phyloP scores from a whole-genome alignment of 2,888 invertebrate genomes.

The Zaprionus obscuricornis region DNA sequence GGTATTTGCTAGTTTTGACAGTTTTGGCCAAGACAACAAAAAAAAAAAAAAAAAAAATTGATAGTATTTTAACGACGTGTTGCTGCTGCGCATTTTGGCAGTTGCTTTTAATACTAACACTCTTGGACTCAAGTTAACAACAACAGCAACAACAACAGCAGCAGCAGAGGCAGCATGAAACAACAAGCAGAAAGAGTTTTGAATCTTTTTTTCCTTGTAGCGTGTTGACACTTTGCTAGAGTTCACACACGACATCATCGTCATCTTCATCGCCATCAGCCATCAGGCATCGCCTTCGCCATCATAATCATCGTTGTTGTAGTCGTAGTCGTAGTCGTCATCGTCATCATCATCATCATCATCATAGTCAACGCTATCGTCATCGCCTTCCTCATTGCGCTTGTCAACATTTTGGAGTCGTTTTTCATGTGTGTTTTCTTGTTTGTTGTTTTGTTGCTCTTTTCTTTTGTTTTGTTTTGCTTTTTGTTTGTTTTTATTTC shows the following conservation, averaged over 20 bases:
- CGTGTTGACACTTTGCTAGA: conserved; percentile 18
- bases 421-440: conserved; percentile 41
- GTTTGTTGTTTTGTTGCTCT: conserved; percentile 6
- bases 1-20: too few species aligned
- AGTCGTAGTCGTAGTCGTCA: conserved; percentile 9
- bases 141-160: background rate
- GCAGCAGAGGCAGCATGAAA: too few species aligned
- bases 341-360: background rate
- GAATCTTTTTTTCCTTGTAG: background rate
- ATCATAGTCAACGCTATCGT: conserved; percentile 5
- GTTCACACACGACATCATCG: conserved; percentile 13
- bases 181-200: background rate
- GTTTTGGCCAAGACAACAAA: too few species aligned
- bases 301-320: conserved; percentile 3
- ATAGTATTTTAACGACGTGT: too few species aligned
- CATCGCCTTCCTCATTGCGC: conserved; percentile 34
- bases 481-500: too few species aligned
- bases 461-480: conserved; percentile 7
- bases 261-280: background rate
- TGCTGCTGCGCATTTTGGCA: background rate
- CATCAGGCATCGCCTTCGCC: background rate
- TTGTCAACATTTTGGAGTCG: conserved; percentile 32
- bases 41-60: too few species aligned
- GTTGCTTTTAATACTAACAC: background rate
- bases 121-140: too few species aligned